Conservation (phyloP, 2,113 vertebrate species). For the Delphinus delphis region DNA sequence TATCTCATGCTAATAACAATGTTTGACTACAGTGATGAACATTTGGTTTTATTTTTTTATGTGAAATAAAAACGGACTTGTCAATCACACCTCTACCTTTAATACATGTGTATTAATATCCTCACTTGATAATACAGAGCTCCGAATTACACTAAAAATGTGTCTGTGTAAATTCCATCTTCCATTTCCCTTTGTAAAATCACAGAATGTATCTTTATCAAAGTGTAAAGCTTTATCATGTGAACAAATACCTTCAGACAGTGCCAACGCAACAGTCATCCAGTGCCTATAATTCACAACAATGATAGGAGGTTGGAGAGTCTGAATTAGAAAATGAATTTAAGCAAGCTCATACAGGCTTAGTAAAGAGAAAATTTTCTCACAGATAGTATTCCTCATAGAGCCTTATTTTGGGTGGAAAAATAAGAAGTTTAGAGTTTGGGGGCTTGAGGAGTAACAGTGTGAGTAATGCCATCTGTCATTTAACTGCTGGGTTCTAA, state of each 20-base stretch:
- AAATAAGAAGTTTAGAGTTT: neutral
- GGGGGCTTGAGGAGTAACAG: neutral
- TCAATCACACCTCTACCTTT: neutral
- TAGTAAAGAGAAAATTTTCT: neutral
- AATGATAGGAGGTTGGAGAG: neutral
- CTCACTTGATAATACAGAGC: neutral
- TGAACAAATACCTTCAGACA: neutral
- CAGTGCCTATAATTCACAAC: neutral
- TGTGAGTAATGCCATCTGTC: neutral
- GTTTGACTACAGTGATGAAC: neutral
- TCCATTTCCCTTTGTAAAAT: neutral
- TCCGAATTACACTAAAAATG: neutral
- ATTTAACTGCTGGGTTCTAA: neutral
- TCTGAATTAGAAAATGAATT: slow-evolving; percentile 19
- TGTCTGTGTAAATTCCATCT: neutral
- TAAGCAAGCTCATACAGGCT: neutral
- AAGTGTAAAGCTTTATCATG: neutral
- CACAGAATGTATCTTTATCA: neutral
- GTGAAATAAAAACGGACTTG: slow-evolving; percentile 26
- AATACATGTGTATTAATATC: neutral
- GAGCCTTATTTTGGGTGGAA: neutral
- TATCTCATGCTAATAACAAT: neutral
- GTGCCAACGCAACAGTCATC: neutral
- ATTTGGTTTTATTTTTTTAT: neutral
- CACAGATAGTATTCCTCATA: neutral